Percentiles rank a stretch among this genome's conserved stretches.
Conservation (phyloP, 2,888 invertebrate species). For the Frankliniella fusca region DNA sequence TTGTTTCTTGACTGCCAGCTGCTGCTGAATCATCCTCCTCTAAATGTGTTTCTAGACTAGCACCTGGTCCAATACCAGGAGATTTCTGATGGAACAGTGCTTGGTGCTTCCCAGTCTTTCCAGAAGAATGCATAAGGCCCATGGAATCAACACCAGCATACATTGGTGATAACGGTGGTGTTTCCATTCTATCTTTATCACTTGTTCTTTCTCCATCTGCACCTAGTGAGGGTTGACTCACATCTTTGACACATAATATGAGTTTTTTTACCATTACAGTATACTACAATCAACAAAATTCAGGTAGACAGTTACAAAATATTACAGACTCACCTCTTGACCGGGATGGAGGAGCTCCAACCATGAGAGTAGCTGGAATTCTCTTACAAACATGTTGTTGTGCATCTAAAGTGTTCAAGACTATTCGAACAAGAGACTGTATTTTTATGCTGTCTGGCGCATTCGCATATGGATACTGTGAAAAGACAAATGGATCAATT, state of each 20-base stretch:
- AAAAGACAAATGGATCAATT: not conserved
- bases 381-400: conserved; percentile 88
- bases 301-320: not conserved
- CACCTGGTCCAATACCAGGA: conserved; percentile 36
- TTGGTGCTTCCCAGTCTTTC: conserved; percentile 34
- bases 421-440: conserved; percentile 77
- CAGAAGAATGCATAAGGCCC: not conserved
- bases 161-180: conserved; percentile 61
- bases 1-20: conserved; percentile 33
- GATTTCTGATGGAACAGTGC: conserved; percentile 40
- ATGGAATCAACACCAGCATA: conserved; percentile 55
- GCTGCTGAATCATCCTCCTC: conserved; percentile 56
- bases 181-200: conserved; percentile 48
- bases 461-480: conserved; percentile 48
- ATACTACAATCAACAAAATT: not conserved
- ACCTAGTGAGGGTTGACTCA: conserved; percentile 71
- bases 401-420: conserved; percentile 85
- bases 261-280: not conserved
- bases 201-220: conserved; percentile 56
- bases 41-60: conserved; percentile 63
- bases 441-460: conserved; percentile 54
- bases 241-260: conserved; percentile 51
- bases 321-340: conserved; percentile 55
- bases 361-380: conserved; percentile 72
- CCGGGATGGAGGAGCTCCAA: conserved; percentile 64